Evolutionary conservation across 2,113 vertebrate species (phyloP).

Genomic region (Stictonetta naevosa): DNA sequence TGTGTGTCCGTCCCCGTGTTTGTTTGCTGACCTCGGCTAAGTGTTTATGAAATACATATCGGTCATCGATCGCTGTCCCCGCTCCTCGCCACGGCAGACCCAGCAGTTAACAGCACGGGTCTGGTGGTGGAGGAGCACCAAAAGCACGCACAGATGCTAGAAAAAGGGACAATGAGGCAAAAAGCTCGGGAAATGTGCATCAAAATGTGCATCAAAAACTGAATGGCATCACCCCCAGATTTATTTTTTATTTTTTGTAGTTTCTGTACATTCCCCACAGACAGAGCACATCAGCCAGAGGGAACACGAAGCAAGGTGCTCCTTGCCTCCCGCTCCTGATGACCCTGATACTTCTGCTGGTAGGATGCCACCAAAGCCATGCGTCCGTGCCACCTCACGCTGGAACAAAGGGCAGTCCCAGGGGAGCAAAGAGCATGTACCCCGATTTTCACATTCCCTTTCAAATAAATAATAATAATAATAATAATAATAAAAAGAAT

Average conservation of each 20-base stretch:
- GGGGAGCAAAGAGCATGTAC: not conserved
- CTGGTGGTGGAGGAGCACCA: not conserved
- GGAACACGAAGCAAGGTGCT: not conserved
- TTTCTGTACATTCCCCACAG: not conserved
- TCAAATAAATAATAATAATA: not conserved
- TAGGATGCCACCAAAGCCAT: not conserved
- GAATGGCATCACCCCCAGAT: not conserved
- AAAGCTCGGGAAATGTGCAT: not conserved
- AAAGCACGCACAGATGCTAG: not conserved
- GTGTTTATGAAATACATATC: constrained; percentile 57
- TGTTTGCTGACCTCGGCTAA: constrained; percentile 34
- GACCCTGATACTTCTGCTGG: not conserved
- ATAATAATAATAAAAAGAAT: no score
- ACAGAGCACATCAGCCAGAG: not conserved
- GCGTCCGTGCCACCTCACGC: not conserved
- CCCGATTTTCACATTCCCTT: fast-evolving
- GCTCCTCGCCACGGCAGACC: not conserved
- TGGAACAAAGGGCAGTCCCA: not conserved
- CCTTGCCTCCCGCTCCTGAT: not conserved
- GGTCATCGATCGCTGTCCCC: constrained; percentile 1
- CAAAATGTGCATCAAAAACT: not conserved
- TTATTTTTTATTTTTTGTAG: no score
- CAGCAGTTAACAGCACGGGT: not conserved
- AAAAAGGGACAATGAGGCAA: not conserved
- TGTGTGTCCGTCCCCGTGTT: not conserved